Evolutionary conservation across 2,113 vertebrate genomes (phyloP).

Genomic region (Pygoscelis adeliae): DNA sequence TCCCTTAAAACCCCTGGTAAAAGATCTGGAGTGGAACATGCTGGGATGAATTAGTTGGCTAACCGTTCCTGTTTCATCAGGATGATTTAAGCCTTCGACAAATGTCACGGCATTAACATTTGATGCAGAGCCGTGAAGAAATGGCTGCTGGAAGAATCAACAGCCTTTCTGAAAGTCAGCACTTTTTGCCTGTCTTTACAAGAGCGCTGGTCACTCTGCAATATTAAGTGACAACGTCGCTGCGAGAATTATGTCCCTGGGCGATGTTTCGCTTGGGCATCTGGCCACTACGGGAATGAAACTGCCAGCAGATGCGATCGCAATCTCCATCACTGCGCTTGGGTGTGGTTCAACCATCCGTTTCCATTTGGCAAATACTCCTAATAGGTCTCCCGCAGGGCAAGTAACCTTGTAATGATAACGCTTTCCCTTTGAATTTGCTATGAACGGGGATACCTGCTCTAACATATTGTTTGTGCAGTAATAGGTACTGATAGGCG

Average conservation of each 20-base stretch:
- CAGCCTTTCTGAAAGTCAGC: constrained; percentile 57
- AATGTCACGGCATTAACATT: constrained; percentile 69
- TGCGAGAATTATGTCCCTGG: constrained; percentile 32
- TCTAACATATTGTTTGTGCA: not conserved
- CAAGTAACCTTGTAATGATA: constrained; percentile 16
- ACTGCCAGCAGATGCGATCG: not conserved
- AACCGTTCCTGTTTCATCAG: constrained; percentile 45
- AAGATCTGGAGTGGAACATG: not conserved
- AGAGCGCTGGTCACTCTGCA: constrained; percentile 21
- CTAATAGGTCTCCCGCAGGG: not conserved
- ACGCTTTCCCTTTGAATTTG: not conserved
- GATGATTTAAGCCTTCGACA: constrained; percentile 63
- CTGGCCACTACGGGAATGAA: constrained; percentile 20
- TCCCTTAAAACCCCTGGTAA: constrained; percentile 36
- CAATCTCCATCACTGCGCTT: not conserved
- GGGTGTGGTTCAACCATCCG: constrained; percentile 31
- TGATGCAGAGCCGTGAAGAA: constrained; percentile 46
- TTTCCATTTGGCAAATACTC: constrained; percentile 49
- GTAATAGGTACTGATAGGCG: not conserved
- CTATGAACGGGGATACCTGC: not conserved
- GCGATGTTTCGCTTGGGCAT: constrained; percentile 11
- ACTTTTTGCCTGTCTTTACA: constrained; percentile 54
- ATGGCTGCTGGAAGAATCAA: constrained; percentile 23
- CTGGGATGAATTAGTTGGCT: constrained; percentile 35
- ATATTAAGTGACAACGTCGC: not conserved